Percentiles rank a stretch among this genome's conserved stretches.
Conservation (phyloP, 2,888 invertebrate genomes). For the Chironomus riparius region DNA sequence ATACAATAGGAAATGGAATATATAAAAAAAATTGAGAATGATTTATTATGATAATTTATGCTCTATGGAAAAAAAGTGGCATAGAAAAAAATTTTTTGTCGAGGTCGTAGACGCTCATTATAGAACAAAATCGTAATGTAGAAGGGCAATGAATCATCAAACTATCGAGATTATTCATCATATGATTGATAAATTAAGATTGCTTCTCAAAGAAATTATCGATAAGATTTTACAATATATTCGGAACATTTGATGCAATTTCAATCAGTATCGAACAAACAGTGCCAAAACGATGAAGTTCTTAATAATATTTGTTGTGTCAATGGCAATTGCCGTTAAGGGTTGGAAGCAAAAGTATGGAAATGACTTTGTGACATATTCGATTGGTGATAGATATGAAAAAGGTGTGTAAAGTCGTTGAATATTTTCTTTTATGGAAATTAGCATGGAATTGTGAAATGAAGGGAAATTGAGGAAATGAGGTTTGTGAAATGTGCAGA, state of each 20-base stretch:
- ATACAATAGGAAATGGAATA: background rate
- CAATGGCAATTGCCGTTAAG: background rate
- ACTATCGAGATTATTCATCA: too few relatives aligned
- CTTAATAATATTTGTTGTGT: background rate
- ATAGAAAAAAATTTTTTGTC: background rate
- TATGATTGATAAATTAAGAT: background rate
- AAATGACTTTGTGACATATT: slow-evolving; percentile 23
- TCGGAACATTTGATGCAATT: background rate
- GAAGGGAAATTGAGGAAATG: too few relatives aligned
- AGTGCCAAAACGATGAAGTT: background rate
- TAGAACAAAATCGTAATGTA: background rate
- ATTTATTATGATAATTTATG: background rate
- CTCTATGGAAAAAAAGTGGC: background rate
- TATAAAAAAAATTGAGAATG: background rate
- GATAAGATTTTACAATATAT: background rate
- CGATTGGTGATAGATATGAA: slow-evolving; percentile 21
- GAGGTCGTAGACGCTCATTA: background rate
- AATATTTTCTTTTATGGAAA: too few relatives aligned
- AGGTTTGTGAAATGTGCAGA: too few relatives aligned
- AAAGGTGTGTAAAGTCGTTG: slow-evolving; percentile 2
- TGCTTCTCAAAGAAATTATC: background rate
- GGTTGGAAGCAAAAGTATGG: slow-evolving; percentile 10
- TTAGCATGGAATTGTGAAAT: too few relatives aligned
- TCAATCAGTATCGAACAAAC: background rate
- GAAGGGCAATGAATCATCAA: background rate